Evolutionary conservation across 1,140 invertebrate species (phyloP).

Genomic region (Drosophila sulfurigaster): DNA sequence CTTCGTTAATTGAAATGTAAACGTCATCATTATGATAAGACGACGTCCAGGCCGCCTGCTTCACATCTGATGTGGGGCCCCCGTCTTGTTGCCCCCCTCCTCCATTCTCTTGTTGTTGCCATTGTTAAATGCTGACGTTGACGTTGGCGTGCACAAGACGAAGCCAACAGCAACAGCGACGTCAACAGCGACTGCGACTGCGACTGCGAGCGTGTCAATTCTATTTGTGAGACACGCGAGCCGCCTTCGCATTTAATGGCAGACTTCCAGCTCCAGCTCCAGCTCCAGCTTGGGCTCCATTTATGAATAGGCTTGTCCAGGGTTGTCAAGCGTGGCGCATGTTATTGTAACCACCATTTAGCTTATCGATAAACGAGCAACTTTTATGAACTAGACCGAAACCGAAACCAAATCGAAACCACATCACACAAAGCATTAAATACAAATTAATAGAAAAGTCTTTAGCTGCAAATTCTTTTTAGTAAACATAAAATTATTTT

Average conservation of each 20-base stretch:
- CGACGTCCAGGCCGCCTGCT: constrained; percentile 39
- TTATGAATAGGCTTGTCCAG: not conserved
- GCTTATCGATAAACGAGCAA: not conserved
- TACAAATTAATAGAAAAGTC: no score
- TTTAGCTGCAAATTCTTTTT: no score
- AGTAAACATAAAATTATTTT: no score
- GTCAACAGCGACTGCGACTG: constrained; percentile 6
- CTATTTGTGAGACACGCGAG: constrained; percentile 54
- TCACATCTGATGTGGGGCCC: constrained; percentile 11
- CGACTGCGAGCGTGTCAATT: constrained; percentile 62
- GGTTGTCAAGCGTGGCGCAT: not conserved
- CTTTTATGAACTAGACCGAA: no score
- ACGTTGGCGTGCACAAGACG: constrained; percentile 20
- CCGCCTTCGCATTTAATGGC: constrained; percentile 16
- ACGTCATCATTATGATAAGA: constrained; percentile 81
- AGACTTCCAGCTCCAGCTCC: not conserved
- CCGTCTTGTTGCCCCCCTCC: constrained; percentile 3
- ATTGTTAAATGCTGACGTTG: constrained; percentile 16
- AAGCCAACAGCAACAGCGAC: not conserved
- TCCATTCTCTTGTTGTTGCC: constrained; percentile 17
- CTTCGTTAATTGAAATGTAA: constrained; percentile 80
- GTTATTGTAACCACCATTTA: not conserved
- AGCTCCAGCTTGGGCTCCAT: not conserved
- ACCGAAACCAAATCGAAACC: no score
- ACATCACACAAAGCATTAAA: no score